Percentiles rank a stretch among this genome's conserved stretches.
phyloP scores from a whole-genome alignment of 2,888 invertebrate genomes.

The Nomada goodeniana region DNA sequence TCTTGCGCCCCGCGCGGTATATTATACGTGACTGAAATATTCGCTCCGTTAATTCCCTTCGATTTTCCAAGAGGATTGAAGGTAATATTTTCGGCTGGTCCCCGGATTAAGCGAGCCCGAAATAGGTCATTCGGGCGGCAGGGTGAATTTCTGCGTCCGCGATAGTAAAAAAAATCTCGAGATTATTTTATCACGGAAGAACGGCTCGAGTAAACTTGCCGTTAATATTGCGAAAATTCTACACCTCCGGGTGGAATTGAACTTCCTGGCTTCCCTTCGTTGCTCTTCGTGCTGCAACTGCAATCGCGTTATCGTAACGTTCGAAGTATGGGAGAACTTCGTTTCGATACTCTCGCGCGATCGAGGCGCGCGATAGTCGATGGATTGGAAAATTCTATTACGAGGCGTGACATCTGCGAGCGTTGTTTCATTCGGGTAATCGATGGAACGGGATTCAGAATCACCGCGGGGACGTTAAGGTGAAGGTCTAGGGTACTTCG shows the following conservation, averaged over 20 bases:
- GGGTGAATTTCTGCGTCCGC: no score
- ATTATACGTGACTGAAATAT: constrained; percentile 19
- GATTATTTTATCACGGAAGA: no score
- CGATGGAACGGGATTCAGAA: constrained; percentile 30
- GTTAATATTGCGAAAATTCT: no score
- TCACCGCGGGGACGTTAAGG: constrained; percentile 51
- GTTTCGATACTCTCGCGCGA: background rate
- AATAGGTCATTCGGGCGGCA: background rate
- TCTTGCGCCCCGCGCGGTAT: constrained; percentile 3
- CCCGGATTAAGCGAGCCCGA: background rate
- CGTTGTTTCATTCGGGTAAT: constrained; percentile 13
- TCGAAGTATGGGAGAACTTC: no score
- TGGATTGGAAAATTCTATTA: background rate
- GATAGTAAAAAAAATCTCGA: no score
- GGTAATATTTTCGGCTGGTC: background rate
- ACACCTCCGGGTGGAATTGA: no score
- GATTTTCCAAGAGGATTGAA: background rate
- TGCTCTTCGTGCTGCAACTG: no score
- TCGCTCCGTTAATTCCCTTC: constrained; percentile 8
- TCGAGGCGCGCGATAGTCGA: background rate
- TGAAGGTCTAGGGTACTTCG: constrained; percentile 72
- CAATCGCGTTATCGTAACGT: no score
- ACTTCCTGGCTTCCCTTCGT: no score
- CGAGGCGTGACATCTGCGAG: background rate
- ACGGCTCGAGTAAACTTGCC: no score